These are phyloP conservation scores for Montipora cactus DNA, from an alignment of 64 coral and sea anemone species.

Conservation along the genomic window DNA sequence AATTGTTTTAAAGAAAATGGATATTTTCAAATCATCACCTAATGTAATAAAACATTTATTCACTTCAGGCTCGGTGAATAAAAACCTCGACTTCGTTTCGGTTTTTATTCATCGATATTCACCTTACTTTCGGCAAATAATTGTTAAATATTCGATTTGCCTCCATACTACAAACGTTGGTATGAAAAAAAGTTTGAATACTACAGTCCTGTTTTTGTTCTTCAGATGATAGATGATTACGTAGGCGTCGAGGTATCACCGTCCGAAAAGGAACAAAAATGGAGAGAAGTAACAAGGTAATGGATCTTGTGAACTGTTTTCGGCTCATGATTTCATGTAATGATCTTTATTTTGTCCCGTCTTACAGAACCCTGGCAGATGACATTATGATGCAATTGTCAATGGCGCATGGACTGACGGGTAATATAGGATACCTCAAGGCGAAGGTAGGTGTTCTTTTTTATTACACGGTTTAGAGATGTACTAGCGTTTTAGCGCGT, in stretches of 20 bases:
- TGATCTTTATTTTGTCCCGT: neutral
- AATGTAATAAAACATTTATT: too few relatives aligned
- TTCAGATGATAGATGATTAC: constrained; percentile 83
- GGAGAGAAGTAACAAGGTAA: constrained; percentile 58
- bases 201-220: neutral
- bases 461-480: too few relatives aligned
- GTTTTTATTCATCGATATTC: too few relatives aligned
- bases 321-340: neutral
- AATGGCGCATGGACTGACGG: constrained; percentile 57
- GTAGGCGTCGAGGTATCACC: constrained; percentile 47
- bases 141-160: too few relatives aligned
- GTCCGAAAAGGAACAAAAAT: constrained; percentile 49
- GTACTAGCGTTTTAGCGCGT: too few relatives aligned
- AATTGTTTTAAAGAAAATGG: too few relatives aligned
- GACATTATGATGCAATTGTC: constrained; percentile 91
- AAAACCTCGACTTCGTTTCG: too few relatives aligned
- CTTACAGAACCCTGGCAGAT: constrained; percentile 76
- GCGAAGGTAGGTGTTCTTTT: constrained; percentile 71
- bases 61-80: too few relatives aligned
- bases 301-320: neutral
- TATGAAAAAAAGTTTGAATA: too few relatives aligned
- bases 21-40: too few relatives aligned
- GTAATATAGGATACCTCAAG: constrained; percentile 71
- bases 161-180: too few relatives aligned
- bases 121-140: too few relatives aligned